These are phyloP conservation scores for Rhabdomys dilectus DNA, from an alignment of 2,113 vertebrate species.

Conservation along the genomic window DNA sequence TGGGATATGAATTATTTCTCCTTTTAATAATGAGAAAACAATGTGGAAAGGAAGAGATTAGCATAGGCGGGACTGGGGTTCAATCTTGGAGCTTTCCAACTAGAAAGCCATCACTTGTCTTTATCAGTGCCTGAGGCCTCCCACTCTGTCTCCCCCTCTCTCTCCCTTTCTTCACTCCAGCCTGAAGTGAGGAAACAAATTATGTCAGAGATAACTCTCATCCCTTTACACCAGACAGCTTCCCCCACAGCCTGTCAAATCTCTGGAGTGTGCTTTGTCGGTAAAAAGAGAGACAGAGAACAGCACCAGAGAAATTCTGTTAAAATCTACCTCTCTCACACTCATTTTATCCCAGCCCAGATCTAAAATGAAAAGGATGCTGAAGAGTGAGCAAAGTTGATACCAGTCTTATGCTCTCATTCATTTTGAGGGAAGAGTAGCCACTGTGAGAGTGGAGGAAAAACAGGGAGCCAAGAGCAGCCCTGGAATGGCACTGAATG, in stretches of 20 bases:
- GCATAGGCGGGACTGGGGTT: neutral
- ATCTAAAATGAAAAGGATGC: neutral
- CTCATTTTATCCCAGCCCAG: neutral
- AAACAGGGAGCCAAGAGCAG: neutral
- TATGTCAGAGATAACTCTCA: neutral
- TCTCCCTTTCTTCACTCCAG: neutral
- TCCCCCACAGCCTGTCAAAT: neutral
- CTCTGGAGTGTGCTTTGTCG: neutral
- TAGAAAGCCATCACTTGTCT: neutral
- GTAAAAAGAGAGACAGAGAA: fast-evolving
- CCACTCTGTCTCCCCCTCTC: neutral
- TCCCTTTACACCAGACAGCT: neutral
- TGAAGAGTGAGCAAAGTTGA: neutral
- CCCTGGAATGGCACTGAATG: fast-evolving
- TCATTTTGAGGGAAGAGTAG: neutral
- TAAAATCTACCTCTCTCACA: neutral
- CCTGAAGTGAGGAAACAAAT: neutral
- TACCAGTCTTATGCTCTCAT: neutral
- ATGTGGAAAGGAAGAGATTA: neutral
- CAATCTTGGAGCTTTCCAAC: neutral
- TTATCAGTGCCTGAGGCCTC: neutral
- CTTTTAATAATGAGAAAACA: neutral
- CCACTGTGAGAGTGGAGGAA: neutral
- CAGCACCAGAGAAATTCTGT: neutral
- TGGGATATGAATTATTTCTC: neutral